Percentiles rank a stretch among this genome's conserved stretches.
These are phyloP conservation scores for Archaeoteleia sp. DNA, from an alignment of 2,888 invertebrate genomes.

Conservation along the genomic window DNA sequence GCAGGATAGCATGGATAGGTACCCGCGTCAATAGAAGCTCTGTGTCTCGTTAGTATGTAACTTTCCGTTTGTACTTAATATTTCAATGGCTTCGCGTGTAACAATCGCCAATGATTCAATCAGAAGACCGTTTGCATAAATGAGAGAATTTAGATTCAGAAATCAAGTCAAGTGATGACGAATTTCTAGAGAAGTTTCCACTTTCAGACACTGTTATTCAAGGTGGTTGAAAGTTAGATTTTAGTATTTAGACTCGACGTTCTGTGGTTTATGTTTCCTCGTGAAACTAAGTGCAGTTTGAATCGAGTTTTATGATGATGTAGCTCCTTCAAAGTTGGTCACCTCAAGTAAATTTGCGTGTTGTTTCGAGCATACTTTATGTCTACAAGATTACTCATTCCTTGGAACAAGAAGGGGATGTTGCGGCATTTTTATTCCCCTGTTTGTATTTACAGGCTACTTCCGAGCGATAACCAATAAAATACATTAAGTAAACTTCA, in stretches of 20 bases:
- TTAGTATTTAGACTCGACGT: constrained; percentile 33
- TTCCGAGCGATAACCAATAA: not conserved
- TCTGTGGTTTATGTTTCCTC: constrained; percentile 31
- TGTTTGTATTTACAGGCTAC: constrained; percentile 3
- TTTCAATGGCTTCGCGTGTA: constrained; percentile 5
- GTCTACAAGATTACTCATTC: constrained; percentile 5
- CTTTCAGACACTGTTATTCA: constrained; percentile 18
- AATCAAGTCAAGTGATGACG: constrained; percentile 16
- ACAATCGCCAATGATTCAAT: constrained; percentile 12
- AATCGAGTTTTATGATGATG: constrained; percentile 42
- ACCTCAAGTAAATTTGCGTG: constrained; percentile 26
- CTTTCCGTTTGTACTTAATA: too few species aligned
- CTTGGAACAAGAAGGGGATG: constrained; percentile 10
- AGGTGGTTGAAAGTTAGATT: constrained; percentile 39
- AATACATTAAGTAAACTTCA: constrained; percentile 27
- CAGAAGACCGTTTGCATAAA: constrained; percentile 24
- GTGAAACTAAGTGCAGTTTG: constrained; percentile 29
- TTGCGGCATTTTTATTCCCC: not conserved
- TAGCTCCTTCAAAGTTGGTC: constrained; percentile 36
- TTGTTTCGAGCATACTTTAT: constrained; percentile 19
- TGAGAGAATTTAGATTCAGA: constrained; percentile 27
- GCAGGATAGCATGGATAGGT: too few species aligned
- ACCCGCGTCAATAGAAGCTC: too few species aligned
- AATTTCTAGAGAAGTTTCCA: constrained; percentile 30
- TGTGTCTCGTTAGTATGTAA: too few species aligned